Evolutionary conservation across 2,113 vertebrate genomes (phyloP), one percentile per base, ranked within the genome.

Genomic region (Microtus ochrogaster): DNA sequence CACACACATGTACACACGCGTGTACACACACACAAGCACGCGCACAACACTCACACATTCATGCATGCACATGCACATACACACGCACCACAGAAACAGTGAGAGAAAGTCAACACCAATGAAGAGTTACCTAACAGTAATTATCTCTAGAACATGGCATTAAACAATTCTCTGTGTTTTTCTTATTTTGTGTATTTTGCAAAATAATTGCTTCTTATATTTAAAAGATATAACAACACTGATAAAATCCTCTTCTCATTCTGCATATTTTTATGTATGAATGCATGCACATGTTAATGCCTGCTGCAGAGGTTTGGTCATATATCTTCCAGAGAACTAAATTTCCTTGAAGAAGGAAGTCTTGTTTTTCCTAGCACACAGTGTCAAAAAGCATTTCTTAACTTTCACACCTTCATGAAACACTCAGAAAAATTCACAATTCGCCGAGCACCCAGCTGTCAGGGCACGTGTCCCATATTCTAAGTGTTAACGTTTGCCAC

Each of bases 351-450:
- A 55, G 47, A 93, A 95, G 36, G 33, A 5, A 58, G 7, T 2
- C 61, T 78, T 89, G 66, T 68, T 36, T 74, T 26, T 86, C 68
- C 26, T 26, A 49, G 26, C 26, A 68, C 58, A 55, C 36, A 61
- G 58, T 52, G 73, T 49, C 90, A 93, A 52, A 36, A 82, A 88
- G 73, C 58, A 21, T 36, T 94, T 83, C 76, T 94, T 85, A 39
- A 83, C 88, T 89, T 91, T 66, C 39, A 95, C 52, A 66, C 13
- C 52, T 72, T 65, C 5, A 55, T 1, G 33, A 22, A 47, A 92
- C 83, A 89, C 11, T 58, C 12, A 70, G 24, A n/a, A 58, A 79
- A 33, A 30, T 49, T 21, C 36, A 61, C 47, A 76, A 30, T 61
- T 49, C 22, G 61, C 39, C 26, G 49, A 94, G 39, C 21, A 81